Evolutionary conservation across 2,113 vertebrate genomes (phyloP).

Genomic region (crab-eating macaque (Macaca fascicularis)): T2T-MFA8v1.1 NC_088381.1:2506501-2507000

Average conservation of each 20-base stretch:
- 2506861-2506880: background rate
- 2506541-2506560: background rate
- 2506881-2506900: background rate
- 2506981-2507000: background rate
- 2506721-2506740: background rate
- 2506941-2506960: background rate
- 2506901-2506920: background rate
- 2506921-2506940: background rate
- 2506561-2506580: background rate
- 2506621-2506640: background rate
- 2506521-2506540: background rate
- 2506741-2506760: background rate
- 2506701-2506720: background rate
- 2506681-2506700: background rate
- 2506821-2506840: background rate
- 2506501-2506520: background rate
- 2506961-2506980: background rate
- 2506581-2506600: background rate
- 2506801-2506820: background rate
- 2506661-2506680: accelerated
- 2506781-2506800: background rate
- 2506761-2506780: no score
- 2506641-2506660: background rate
- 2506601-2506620: background rate
- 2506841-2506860: background rate